phyloP scores from a whole-genome alignment of 2,797 vertebrate genomes.

The Oceanodroma leucorhoa region DNA sequence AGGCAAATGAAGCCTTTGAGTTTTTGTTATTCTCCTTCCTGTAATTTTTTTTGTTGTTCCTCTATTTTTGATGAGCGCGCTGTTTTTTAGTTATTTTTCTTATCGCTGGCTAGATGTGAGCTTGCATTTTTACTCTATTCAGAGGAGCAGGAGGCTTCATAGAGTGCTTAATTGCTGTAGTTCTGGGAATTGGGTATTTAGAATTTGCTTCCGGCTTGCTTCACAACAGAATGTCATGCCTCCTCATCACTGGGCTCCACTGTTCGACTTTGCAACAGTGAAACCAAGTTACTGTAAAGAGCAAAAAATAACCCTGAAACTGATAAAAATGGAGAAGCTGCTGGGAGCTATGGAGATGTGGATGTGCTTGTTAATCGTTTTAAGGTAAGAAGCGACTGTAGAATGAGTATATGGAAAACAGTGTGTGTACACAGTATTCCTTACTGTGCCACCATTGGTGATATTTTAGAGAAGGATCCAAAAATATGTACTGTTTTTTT shows the following conservation, averaged over 20 bases:
- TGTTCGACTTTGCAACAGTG: not conserved
- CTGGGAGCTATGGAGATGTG: not conserved
- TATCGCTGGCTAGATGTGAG: not conserved
- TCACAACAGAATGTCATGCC: not conserved
- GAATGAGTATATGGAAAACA: not conserved
- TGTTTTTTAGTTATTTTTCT: not conserved
- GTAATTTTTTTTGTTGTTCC: not conserved
- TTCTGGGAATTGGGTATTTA: slow-evolving; percentile 8
- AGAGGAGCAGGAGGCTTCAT: not conserved
- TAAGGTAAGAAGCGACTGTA: not conserved
- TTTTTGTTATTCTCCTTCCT: not conserved
- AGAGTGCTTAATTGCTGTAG: slow-evolving; percentile 5
- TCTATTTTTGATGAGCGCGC: not conserved
- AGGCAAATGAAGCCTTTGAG: not conserved
- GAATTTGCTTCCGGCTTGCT: not conserved
- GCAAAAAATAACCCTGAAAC: not conserved
- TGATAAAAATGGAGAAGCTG: not conserved
- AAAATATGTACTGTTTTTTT: not conserved
- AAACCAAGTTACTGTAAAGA: slow-evolving; percentile 8
- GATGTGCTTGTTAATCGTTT: not conserved
- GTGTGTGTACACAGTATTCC: not conserved
- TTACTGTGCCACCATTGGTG: not conserved
- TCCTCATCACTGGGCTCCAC: not conserved
- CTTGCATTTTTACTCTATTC: slow-evolving; percentile 10
- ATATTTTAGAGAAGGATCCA: not conserved